Conservation (phyloP, 23 tunicate genomes). For the Oikopleura dioica region DNA sequence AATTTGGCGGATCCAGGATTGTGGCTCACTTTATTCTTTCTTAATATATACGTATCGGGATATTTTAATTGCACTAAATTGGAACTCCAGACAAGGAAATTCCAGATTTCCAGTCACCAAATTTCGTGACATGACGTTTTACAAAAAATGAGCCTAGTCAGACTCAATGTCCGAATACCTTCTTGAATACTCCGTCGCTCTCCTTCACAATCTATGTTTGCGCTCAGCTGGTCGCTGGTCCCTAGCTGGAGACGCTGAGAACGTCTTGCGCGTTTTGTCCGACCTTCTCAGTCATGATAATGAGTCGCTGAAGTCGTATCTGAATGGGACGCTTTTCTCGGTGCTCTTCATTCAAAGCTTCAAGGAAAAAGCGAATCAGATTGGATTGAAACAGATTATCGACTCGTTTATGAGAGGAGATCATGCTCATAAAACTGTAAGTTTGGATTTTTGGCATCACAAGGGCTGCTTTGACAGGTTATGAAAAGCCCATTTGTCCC, state of each 20-base stretch:
- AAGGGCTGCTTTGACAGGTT: neutral
- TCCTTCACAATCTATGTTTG: constrained; percentile 75
- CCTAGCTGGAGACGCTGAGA: constrained; percentile 39
- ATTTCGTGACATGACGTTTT: too few relatives aligned
- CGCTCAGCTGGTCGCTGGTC: constrained; percentile 44
- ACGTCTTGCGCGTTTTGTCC: constrained; percentile 51
- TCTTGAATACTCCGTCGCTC: constrained; percentile 86
- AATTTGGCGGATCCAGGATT: neutral
- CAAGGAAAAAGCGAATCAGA: constrained; percentile 32
- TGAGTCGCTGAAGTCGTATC: constrained; percentile 52
- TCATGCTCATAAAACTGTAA: neutral
- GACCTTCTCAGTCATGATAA: constrained; percentile 68
- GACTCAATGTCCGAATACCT: constrained; percentile 62
- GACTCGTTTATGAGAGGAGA: constrained; percentile 25
- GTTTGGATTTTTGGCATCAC: neutral
- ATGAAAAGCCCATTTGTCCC: too few relatives aligned
- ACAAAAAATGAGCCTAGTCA: too few relatives aligned
- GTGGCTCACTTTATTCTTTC: too few relatives aligned
- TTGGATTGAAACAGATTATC: constrained; percentile 40
- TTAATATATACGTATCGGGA: too few relatives aligned
- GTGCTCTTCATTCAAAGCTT: constrained; percentile 55
- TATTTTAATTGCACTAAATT: too few relatives aligned
- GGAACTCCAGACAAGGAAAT: too few relatives aligned
- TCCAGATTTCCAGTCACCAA: too few relatives aligned
- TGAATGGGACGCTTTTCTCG: constrained; percentile 89